These are phyloP conservation scores for Bhutanitis thaidina DNA, from an alignment of 2,888 invertebrate genomes.

Conservation along the genomic window DNA sequence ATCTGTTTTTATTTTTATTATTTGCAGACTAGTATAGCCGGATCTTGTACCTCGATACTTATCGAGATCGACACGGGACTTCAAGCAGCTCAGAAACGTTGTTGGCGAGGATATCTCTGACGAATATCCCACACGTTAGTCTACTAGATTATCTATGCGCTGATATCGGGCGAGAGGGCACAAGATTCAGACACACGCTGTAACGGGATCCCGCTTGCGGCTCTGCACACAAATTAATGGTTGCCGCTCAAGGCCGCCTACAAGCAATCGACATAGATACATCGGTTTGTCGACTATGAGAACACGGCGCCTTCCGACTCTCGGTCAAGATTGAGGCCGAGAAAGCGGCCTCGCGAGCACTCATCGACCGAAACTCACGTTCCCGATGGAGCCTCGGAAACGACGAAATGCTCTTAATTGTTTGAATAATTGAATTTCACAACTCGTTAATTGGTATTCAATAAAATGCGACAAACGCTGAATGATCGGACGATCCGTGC, in stretches of 20 bases:
- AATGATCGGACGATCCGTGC: conserved; percentile 29
- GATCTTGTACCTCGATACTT: neutral
- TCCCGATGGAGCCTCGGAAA: conserved; percentile 32
- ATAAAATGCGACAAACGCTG: conserved; percentile 31
- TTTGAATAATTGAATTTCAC: conserved; percentile 37
- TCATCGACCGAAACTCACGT: conserved; percentile 20
- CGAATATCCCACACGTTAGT: neutral
- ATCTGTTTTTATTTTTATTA: neutral
- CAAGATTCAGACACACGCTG: conserved; percentile 60
- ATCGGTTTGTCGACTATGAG: conserved; percentile 72
- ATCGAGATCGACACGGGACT: neutral
- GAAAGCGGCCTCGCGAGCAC: conserved; percentile 50
- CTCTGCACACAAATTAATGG: conserved; percentile 76
- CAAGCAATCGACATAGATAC: conserved; percentile 77
- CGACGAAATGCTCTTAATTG: conserved; percentile 34
- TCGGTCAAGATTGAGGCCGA: conserved; percentile 67
- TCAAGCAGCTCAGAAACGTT: neutral
- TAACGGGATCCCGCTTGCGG: conserved; percentile 69
- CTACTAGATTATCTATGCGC: conserved; percentile 30
- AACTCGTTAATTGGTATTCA: conserved; percentile 41
- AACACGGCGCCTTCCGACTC: conserved; percentile 64
- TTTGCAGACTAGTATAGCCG: neutral
- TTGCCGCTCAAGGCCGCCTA: conserved; percentile 76
- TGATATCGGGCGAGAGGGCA: conserved; percentile 50
- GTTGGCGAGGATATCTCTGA: neutral